Conservation (phyloP, 2,888 invertebrate genomes). For the Lasius platythorax region DNA sequence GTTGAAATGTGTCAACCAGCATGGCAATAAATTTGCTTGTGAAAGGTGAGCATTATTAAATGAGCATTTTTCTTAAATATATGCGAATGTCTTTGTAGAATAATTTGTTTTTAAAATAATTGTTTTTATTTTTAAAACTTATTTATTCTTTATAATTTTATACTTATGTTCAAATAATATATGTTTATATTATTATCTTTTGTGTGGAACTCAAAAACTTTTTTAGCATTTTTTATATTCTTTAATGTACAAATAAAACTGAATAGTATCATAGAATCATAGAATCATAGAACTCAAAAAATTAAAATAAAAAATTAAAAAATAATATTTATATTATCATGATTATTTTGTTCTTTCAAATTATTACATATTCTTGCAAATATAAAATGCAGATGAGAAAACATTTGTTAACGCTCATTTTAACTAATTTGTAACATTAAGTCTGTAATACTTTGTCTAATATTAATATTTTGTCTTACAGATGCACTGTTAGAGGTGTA, state of each 20-base stretch:
- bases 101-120: not conserved
- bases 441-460: not conserved
- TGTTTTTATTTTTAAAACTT: not conserved
- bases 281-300: not conserved
- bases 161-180: not conserved
- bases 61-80: not conserved
- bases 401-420: too few species aligned
- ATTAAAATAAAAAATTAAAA: not conserved
- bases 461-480: not conserved
- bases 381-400: too few species aligned
- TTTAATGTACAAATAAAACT: not conserved
- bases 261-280: too few species aligned
- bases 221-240: not conserved
- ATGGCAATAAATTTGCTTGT: slow-evolving; percentile 20
- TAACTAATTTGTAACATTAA: not conserved
- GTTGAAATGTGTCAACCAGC: slow-evolving; percentile 14
- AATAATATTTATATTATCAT: not conserved
- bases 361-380: too few species aligned
- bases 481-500: slow-evolving; percentile 1
- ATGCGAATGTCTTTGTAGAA: not conserved
- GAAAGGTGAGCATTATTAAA: slow-evolving; percentile 6
- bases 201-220: not conserved
- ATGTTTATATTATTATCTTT: not conserved
- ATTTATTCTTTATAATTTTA: not conserved
- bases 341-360: too few species aligned